phyloP scores from a whole-genome alignment of 2,113 vertebrate genomes.

The Alaudala cheleensis region DNA sequence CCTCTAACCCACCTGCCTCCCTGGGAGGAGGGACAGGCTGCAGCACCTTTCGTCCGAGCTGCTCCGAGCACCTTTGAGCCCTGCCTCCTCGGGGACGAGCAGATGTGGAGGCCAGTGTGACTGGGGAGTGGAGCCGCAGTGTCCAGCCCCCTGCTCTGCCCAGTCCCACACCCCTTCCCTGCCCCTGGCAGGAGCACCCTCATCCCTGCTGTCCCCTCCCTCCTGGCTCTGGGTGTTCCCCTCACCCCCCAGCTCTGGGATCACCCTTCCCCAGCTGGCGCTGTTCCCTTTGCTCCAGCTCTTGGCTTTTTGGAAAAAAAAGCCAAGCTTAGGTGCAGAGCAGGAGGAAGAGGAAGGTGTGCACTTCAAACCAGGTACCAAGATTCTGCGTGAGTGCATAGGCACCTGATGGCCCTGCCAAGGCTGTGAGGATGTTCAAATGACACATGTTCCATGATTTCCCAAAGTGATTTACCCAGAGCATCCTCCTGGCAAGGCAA shows the following conservation, averaged over 20 bases:
- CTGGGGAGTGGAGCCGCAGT: background rate
- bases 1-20: background rate
- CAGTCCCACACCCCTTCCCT: background rate
- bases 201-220: background rate
- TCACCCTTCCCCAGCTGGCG: background rate
- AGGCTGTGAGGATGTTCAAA: background rate
- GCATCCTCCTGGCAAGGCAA: background rate
- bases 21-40: background rate
- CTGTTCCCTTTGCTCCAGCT: background rate
- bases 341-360: background rate
- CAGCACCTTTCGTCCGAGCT: background rate
- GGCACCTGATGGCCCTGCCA: background rate
- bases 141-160: slow-evolving; percentile 26
- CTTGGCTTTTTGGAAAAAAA: background rate
- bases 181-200: background rate
- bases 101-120: background rate
- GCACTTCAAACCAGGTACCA: background rate
- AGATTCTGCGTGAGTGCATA: background rate
- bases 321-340: background rate
- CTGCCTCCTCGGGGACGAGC: background rate
- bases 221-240: background rate
- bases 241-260: background rate
- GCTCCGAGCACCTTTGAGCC: background rate
- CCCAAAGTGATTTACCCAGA: background rate
- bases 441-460: background rate